Base-by-base conservation (phyloP, 2,888 invertebrate genomes). In the Diogma glabrata region DNA sequence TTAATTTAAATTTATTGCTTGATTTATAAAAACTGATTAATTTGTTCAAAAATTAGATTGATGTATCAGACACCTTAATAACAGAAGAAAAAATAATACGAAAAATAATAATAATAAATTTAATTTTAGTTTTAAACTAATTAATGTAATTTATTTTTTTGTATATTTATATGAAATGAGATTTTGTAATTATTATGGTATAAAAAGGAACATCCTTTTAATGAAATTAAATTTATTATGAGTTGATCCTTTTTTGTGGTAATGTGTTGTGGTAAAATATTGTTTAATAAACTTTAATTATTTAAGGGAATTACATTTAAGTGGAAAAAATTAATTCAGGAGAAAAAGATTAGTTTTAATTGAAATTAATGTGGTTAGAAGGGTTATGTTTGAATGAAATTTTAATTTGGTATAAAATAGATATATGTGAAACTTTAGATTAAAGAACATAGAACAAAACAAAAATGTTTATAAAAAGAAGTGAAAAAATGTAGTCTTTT, bases 1-100 rank as follows among this genome's bases (percentile, higher is more conserved):
- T n/a, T n/a, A 45, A n/a, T n/a, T n/a, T n/a, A n/a, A n/a, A n/a
- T n/a, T n/a, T n/a, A n/a, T n/a, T n/a, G n/a, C n/a, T n/a, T n/a
- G n/a, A n/a, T n/a, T n/a, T n/a, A n/a, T n/a, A n/a, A n/a, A n/a
- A n/a, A n/a, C n/a, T n/a, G n/a, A n/a, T n/a, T n/a, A n/a, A n/a
- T n/a, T n/a, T n/a, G n/a, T n/a, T n/a, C 5, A 20, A 6, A 26
- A 16, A 43, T 19, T 10, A 28, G 28, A n/a, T 17, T 33, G 52
- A 52, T 52, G 52, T 28, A 49, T 30, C 49, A 47, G 54, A 54
- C 54, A 54, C 52, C 54, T 54, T 52, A 52, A 47, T 54, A 52
- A 54, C 54, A 49, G 20, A 43, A 43, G 23, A 14, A 22, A 43
- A 43, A 43, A 43, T 54, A 52, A 54, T 52, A 49, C 23, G 23